These are phyloP conservation scores for Synanthedon vespiformis DNA, from an alignment of 2,888 invertebrate genomes.

Conservation along the genomic window DNA sequence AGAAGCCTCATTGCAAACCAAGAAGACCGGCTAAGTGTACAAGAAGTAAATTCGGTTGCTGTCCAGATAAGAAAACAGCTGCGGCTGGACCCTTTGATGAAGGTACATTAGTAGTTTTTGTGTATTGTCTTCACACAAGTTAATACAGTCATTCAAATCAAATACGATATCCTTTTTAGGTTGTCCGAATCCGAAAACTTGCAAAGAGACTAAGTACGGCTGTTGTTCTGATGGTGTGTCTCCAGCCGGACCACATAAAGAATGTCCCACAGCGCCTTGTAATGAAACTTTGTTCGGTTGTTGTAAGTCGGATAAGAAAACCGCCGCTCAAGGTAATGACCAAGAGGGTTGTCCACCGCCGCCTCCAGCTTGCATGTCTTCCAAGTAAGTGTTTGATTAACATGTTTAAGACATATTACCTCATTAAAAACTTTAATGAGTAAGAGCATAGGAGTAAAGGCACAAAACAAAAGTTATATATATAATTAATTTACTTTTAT, in stretches of 20 bases:
- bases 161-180: conserved; percentile 37
- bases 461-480: not conserved
- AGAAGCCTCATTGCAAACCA: conserved; percentile 69
- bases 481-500: not conserved
- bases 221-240: conserved; percentile 89
- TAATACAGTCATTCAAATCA: conserved; percentile 3
- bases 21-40: conserved; percentile 70
- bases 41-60: conserved; percentile 82
- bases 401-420: not conserved
- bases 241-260: conserved; percentile 79
- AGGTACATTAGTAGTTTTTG: conserved; percentile 43
- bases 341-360: conserved; percentile 86
- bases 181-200: conserved; percentile 79
- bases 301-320: conserved; percentile 80
- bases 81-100: conserved; percentile 87
- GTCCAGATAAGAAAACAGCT: conserved; percentile 80
- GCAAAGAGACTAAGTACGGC: conserved; percentile 79
- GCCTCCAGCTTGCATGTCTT: conserved; percentile 65
- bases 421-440: too few relatives aligned
- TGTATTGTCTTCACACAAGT: not conserved
- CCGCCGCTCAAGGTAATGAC: conserved; percentile 83
- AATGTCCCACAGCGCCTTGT: conserved; percentile 82
- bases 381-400: conserved; percentile 44
- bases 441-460: not conserved
- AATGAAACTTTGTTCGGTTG: conserved; percentile 87